These are phyloP conservation scores for Chymomyza caudatula DNA, from an alignment of 2,888 invertebrate species.

Conservation along the genomic window DNA sequence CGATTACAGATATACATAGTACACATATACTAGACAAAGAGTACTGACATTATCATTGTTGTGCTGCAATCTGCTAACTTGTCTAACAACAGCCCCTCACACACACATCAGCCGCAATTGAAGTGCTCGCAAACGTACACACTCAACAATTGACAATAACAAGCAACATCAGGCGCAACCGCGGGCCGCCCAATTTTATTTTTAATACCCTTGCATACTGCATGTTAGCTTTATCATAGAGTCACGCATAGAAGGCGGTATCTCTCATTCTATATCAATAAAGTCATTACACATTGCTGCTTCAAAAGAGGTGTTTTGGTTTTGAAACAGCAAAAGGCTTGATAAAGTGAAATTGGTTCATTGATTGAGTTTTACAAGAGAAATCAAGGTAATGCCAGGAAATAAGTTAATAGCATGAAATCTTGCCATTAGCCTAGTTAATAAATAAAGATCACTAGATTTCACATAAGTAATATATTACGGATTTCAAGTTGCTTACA, in stretches of 20 bases:
- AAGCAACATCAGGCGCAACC: conserved; percentile 24
- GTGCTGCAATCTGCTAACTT: conserved; percentile 50
- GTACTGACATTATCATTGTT: conserved; percentile 16
- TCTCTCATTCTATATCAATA: no score
- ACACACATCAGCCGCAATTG: conserved; percentile 14
- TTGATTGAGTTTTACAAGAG: no score
- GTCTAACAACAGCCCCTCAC: conserved; percentile 36
- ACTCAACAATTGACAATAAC: conserved; percentile 69
- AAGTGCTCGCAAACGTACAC: conserved; percentile 35
- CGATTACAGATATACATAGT: background rate
- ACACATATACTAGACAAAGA: conserved; percentile 11
- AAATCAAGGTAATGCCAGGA: no score
- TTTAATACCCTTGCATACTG: background rate
- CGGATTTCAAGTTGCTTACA: no score
- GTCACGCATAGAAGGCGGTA: conserved; percentile 29
- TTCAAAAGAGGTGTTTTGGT: no score
- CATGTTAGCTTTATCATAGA: background rate
- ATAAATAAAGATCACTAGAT: no score
- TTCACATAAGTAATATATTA: no score
- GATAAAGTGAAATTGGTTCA: no score
- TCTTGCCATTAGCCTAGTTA: no score
- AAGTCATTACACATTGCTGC: no score
- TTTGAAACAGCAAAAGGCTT: no score
- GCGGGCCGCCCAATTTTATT: background rate
- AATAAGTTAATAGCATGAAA: no score